Percentiles rank a stretch among this genome's conserved stretches.
Conservation (phyloP, 2,888 invertebrate genomes). For the Dicycla oo region DNA sequence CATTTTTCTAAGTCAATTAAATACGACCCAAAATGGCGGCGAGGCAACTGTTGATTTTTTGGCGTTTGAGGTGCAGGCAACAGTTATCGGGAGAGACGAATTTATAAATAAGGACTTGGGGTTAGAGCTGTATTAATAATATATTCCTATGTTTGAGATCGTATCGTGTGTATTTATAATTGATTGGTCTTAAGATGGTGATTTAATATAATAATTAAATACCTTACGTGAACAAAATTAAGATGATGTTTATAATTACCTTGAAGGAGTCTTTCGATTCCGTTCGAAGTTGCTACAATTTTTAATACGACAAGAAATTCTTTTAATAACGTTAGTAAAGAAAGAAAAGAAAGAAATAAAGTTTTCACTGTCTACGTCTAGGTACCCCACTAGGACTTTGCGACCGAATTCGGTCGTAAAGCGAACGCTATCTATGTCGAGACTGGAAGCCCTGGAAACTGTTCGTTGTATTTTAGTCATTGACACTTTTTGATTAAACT, state of each 20-base stretch:
- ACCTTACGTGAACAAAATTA: slow-evolving; percentile 8
- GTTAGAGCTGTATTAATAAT: background rate
- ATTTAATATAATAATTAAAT: slow-evolving; percentile 40
- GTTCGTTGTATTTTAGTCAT: background rate
- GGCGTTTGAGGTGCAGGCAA: slow-evolving; percentile 40
- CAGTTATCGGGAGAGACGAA: slow-evolving; percentile 40
- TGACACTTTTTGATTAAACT: background rate
- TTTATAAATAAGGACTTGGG: slow-evolving; percentile 32
- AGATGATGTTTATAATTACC: slow-evolving; percentile 15
- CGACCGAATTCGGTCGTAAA: too few relatives aligned
- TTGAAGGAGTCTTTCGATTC: background rate
- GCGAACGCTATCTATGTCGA: too few relatives aligned
- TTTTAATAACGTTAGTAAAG: background rate
- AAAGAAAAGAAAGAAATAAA: too few relatives aligned
- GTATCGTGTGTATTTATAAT: slow-evolving; percentile 36
- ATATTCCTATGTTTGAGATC: slow-evolving; percentile 13
- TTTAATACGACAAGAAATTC: slow-evolving; percentile 1
- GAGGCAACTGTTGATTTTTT: slow-evolving; percentile 59
- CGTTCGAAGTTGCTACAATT: background rate
- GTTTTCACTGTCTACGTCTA: too few relatives aligned
- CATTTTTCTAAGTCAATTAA: slow-evolving; percentile 87
- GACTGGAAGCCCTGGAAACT: too few relatives aligned
- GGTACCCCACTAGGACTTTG: too few relatives aligned
- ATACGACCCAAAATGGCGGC: slow-evolving; percentile 78
- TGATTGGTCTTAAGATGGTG: slow-evolving; percentile 10